Evolutionary conservation across 2,888 invertebrate genomes (phyloP).

Genomic region (Lycaena phlaeas): DNA sequence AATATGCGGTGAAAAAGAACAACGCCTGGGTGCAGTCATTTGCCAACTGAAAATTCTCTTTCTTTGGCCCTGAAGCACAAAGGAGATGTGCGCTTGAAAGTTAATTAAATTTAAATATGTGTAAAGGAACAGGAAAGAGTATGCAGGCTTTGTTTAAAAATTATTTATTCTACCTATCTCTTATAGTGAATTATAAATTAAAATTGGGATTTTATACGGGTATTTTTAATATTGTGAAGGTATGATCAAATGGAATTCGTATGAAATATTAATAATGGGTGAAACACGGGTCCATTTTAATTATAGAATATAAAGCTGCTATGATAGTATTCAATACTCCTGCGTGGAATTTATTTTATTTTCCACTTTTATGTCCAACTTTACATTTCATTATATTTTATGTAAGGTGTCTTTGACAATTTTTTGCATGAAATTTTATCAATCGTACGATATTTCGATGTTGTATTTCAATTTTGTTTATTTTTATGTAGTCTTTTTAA

Average conservation of each 20-base stretch:
- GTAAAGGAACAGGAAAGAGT: slow-evolving; percentile 28
- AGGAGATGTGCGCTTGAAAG: slow-evolving; percentile 49
- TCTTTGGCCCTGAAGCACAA: slow-evolving; percentile 36
- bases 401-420: too few species aligned
- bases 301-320: background rate
- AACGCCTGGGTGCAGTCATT: slow-evolving; percentile 34
- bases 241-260: background rate
- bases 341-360: too few species aligned
- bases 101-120: slow-evolving; percentile 63
- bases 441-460: too few species aligned
- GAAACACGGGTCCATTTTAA: background rate
- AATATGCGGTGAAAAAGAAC: slow-evolving; percentile 32
- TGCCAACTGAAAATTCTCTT: slow-evolving; percentile 36
- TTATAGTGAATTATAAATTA: slow-evolving; percentile 2
- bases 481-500: too few species aligned
- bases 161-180: slow-evolving; percentile 15
- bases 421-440: too few species aligned
- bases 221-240: background rate
- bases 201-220: background rate
- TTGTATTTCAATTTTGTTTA: too few species aligned
- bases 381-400: too few species aligned
- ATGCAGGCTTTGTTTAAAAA: slow-evolving; percentile 26
- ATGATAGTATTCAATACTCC: too few species aligned
- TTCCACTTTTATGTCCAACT: too few species aligned
- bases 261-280: background rate